These are phyloP conservation scores for Melanargia galathea DNA, from an alignment of 2,888 invertebrate genomes.

Conservation along the genomic window DNA sequence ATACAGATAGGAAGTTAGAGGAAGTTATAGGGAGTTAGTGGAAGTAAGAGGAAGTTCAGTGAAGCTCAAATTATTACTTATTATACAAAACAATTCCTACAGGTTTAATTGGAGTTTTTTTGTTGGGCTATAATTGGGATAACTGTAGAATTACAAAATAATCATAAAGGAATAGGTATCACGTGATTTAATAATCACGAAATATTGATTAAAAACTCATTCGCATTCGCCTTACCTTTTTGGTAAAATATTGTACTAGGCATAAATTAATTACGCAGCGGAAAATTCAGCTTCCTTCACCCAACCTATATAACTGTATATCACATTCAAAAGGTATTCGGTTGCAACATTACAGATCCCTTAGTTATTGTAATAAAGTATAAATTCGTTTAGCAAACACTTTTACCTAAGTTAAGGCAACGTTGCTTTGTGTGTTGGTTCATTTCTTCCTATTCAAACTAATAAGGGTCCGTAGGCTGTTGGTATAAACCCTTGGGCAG, in stretches of 20 bases:
- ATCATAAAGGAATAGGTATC: too few relatives aligned
- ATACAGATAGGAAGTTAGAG: too few relatives aligned
- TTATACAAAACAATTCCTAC: too few relatives aligned
- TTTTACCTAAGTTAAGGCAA: constrained; percentile 23
- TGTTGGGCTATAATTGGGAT: too few relatives aligned
- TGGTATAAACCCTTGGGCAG: constrained; percentile 35
- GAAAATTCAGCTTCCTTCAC: constrained; percentile 43
- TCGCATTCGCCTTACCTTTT: neutral
- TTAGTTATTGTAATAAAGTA: neutral
- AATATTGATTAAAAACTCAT: neutral
- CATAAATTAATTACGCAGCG: constrained; percentile 33
- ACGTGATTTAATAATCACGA: neutral
- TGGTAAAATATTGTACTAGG: neutral
- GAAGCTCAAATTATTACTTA: too few relatives aligned
- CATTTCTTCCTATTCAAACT: constrained; percentile 48
- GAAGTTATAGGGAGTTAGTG: too few relatives aligned
- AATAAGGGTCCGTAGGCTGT: constrained; percentile 43
- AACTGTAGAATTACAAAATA: too few relatives aligned
- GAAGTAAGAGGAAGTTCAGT: too few relatives aligned
- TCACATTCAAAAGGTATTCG: neutral
- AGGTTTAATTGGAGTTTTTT: too few relatives aligned
- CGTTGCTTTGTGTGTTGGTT: constrained; percentile 42
- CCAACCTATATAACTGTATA: constrained; percentile 25
- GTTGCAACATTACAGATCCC: neutral
- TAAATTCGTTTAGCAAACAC: neutral